Percentiles rank a stretch among this genome's conserved stretches.
phyloP scores from a whole-genome alignment of 2,797 vertebrate species.

The Strix occidentalis region DNA sequence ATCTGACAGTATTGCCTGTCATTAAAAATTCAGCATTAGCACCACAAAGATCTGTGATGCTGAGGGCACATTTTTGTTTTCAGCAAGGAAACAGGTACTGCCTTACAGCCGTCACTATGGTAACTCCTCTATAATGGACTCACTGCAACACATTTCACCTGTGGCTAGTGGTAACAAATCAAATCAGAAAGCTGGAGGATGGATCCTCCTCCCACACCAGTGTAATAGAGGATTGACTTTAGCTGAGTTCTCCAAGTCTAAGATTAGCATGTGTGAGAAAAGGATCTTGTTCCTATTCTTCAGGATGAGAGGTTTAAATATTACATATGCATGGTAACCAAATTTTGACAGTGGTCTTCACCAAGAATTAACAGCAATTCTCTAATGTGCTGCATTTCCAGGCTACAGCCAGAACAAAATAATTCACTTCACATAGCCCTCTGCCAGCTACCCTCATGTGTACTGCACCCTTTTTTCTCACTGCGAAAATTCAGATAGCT shows the following conservation, averaged over 20 bases:
- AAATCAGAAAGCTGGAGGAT: constrained; percentile 1
- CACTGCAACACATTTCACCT: neutral
- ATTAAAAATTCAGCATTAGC: constrained; percentile 42
- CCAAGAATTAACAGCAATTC: neutral
- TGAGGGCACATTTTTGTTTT: constrained; percentile 27
- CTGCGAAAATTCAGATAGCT: neutral
- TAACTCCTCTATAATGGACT: constrained; percentile 21
- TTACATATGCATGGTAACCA: neutral
- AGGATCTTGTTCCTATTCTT: neutral
- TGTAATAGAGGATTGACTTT: neutral
- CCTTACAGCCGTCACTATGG: constrained; percentile 33
- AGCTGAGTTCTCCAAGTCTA: neutral
- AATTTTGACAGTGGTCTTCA: neutral
- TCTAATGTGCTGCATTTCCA: neutral
- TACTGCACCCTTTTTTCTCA: neutral
- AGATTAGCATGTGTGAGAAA: neutral
- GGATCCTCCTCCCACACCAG: neutral
- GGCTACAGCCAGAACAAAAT: neutral
- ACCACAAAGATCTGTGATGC: neutral
- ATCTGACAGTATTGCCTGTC: neutral
- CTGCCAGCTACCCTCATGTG: neutral
- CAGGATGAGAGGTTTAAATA: neutral
- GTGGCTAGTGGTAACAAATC: constrained; percentile 21
- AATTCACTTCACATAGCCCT: neutral
- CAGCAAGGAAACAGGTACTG: neutral